phyloP scores from a whole-genome alignment of 2,888 invertebrate genomes.

The Ennomos erosarius region DNA sequence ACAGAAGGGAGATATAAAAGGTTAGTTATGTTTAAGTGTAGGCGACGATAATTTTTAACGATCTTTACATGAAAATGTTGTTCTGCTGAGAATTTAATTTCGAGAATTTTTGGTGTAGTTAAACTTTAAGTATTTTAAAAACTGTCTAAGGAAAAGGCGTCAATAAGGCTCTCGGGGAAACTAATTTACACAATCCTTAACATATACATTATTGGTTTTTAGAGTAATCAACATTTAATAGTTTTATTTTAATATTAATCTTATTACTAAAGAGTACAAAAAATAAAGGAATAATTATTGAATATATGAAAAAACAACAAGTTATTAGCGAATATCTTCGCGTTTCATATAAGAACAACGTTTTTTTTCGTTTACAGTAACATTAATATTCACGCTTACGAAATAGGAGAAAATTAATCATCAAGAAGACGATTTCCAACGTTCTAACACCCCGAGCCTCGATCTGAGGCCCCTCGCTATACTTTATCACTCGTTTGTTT shows the following conservation, averaged over 20 bases:
- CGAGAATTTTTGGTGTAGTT: slow-evolving; percentile 48
- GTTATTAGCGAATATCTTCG: slow-evolving; percentile 80
- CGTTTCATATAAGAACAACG: slow-evolving; percentile 84
- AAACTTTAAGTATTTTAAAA: slow-evolving; percentile 50
- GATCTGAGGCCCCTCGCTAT: slow-evolving; percentile 44
- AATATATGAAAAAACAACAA: slow-evolving; percentile 85
- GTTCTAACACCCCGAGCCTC: slow-evolving; percentile 38
- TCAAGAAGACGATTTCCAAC: slow-evolving; percentile 43
- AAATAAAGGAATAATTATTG: slow-evolving; percentile 85
- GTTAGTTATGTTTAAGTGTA: slow-evolving; percentile 52
- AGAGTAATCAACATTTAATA: slow-evolving; percentile 85
- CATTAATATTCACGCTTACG: slow-evolving; percentile 72
- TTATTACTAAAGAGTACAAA: slow-evolving; percentile 85
- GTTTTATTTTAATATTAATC: slow-evolving; percentile 83
- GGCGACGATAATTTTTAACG: slow-evolving; percentile 59
- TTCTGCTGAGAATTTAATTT: slow-evolving; percentile 45
- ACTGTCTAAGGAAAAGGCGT: slow-evolving; percentile 82
- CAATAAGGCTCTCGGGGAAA: slow-evolving; percentile 83
- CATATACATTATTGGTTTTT: slow-evolving; percentile 79
- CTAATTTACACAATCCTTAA: slow-evolving; percentile 80
- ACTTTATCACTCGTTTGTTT: slow-evolving; percentile 73
- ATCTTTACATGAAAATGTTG: slow-evolving; percentile 39
- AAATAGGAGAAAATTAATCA: slow-evolving; percentile 66
- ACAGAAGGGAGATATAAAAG: slow-evolving; percentile 56
- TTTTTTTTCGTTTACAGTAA: slow-evolving; percentile 81